Evolutionary conservation across 1,140 invertebrate species (phyloP).

Genomic region (Brachionus koreanus): DNA sequence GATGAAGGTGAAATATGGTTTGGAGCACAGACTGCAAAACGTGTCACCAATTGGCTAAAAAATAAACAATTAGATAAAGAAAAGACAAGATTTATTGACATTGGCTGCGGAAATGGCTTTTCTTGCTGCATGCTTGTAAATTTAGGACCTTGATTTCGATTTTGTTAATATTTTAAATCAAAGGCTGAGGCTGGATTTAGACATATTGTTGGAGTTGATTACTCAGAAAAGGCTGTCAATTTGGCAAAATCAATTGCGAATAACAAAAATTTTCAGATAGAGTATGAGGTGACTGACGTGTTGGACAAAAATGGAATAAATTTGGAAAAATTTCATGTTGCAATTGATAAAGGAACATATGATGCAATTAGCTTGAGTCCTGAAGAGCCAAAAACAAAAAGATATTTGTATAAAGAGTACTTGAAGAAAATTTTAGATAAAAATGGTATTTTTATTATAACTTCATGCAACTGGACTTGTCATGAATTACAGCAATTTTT

Average conservation of each 20-base stretch:
- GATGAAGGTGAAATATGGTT: constrained; percentile 46
- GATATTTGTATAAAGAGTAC: constrained; percentile 7
- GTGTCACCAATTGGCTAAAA: constrained; percentile 30
- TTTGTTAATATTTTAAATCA: not conserved
- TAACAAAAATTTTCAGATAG: not conserved
- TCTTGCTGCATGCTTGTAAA: constrained; percentile 15
- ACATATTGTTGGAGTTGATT: constrained; percentile 43
- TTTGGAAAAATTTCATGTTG: constrained; percentile 17
- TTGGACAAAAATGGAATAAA: not conserved
- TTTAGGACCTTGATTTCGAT: not conserved
- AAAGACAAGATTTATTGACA: constrained; percentile 17
- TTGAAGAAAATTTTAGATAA: not conserved
- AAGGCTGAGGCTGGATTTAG: constrained; percentile 38
- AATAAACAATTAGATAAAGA: constrained; percentile 19
- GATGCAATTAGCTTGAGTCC: constrained; percentile 45
- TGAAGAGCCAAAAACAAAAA: constrained; percentile 21
- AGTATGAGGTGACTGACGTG: not conserved
- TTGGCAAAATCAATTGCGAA: constrained; percentile 4
- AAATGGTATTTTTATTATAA: constrained; percentile 43
- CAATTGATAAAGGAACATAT: constrained; percentile 46
- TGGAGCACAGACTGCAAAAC: constrained; percentile 13
- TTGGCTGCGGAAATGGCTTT: constrained; percentile 46
- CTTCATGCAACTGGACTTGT: constrained; percentile 45
- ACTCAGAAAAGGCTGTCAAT: constrained; percentile 45
- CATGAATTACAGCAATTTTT: constrained; percentile 41